Evolutionary conservation across 64 coral and sea anemone genomes (phyloP).

Genomic region (Platygyra sinensis): DNA sequence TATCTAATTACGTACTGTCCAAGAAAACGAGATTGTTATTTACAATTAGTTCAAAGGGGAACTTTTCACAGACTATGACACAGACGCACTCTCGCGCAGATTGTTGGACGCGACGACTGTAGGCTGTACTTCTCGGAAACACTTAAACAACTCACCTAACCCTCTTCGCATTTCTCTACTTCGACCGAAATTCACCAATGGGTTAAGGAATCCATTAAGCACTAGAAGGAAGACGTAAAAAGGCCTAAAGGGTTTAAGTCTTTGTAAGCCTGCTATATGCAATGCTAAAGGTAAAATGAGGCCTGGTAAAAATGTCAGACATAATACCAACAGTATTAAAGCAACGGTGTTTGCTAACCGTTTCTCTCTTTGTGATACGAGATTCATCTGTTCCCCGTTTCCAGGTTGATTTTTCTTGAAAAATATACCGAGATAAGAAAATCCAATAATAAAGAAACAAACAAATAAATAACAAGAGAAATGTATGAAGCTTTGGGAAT

Average conservation of each 20-base stretch:
- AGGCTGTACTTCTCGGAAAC: not conserved
- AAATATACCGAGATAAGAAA: conserved; percentile 24
- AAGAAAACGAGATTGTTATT: no score
- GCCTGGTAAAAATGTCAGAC: not conserved
- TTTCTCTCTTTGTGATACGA: conserved; percentile 20
- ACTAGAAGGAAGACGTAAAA: not conserved
- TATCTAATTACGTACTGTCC: no score
- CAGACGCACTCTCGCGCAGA: not conserved
- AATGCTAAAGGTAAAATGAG: not conserved
- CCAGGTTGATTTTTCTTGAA: not conserved
- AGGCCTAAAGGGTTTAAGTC: not conserved
- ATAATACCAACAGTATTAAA: not conserved
- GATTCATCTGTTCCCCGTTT: not conserved
- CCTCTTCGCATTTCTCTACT: conserved; percentile 4
- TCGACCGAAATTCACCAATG: conserved; percentile 6
- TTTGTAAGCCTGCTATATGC: not conserved
- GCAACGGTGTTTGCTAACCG: not conserved
- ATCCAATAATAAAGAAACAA: not conserved
- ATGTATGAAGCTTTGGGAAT: not conserved
- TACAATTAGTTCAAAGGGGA: no score
- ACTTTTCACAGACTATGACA: not conserved
- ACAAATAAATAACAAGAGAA: not conserved
- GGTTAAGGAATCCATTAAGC: conserved; percentile 18
- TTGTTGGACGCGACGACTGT: not conserved
- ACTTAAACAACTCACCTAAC: not conserved